A percentile compares a stretch with the other conserved stretches of the same genome.
Evolutionary conservation across 2,888 invertebrate species (phyloP).

Genomic region (Polydesmus complanatus): DNA sequence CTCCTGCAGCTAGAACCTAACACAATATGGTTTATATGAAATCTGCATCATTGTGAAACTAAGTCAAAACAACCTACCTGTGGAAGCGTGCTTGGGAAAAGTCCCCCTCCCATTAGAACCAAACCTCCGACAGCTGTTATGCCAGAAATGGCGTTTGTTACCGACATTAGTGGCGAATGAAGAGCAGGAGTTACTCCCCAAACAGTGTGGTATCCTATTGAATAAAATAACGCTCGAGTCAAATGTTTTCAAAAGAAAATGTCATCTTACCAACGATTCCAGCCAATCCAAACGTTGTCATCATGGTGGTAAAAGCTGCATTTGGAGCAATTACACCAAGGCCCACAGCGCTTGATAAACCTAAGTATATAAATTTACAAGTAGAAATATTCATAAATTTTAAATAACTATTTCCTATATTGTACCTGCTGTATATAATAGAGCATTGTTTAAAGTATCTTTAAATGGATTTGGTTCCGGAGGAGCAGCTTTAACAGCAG

Average conservation of each 20-base stretch:
- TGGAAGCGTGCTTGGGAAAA: conserved; percentile 56
- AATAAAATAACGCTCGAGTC: too few relatives aligned
- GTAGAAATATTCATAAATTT: conserved; percentile 2
- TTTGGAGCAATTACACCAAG: conserved; percentile 65
- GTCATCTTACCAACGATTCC: conserved; percentile 49
- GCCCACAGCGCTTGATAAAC: conserved; percentile 52
- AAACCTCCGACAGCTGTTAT: conserved; percentile 84
- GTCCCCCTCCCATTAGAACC: conserved; percentile 69
- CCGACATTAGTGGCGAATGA: conserved; percentile 83
- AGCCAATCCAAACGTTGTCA: conserved; percentile 66
- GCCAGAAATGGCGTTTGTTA: conserved; percentile 81
- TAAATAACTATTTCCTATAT: too few relatives aligned
- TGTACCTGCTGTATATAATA: conserved; percentile 52
- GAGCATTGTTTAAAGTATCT: conserved; percentile 50
- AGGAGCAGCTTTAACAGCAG: conserved; percentile 31
- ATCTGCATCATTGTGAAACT: neutral
- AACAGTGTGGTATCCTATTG: conserved; percentile 62
- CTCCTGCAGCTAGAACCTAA: conserved; percentile 58
- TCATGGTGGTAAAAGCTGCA: conserved; percentile 70
- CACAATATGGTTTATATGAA: neutral
- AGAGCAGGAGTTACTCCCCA: conserved; percentile 85
- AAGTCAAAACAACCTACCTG: conserved; percentile 39
- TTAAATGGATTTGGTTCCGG: conserved; percentile 50
- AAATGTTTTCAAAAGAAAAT: conserved; percentile 3
- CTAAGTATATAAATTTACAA: conserved; percentile 30